These are phyloP conservation scores for Neolamprologus multifasciatus DNA, from an alignment of 2,797 vertebrate genomes.

Conservation along the genomic window DNA sequence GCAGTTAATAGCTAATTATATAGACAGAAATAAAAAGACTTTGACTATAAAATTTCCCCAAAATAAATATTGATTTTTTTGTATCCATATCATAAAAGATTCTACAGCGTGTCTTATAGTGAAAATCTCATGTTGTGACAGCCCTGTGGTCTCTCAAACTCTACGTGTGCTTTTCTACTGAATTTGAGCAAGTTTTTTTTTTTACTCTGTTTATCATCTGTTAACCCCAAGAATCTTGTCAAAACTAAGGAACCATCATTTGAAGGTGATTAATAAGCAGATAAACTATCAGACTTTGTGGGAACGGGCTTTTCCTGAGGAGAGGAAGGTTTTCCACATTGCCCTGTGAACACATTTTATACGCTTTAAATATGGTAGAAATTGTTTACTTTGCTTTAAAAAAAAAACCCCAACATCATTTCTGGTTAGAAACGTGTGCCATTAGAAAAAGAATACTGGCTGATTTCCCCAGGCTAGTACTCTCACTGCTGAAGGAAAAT, in stretches of 20 bases:
- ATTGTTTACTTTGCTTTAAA: neutral
- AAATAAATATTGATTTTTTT: neutral
- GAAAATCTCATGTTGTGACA: neutral
- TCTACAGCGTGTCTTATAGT: neutral
- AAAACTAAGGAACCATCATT: neutral
- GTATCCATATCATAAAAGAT: neutral
- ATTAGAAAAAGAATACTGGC: neutral
- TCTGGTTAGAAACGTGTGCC: neutral
- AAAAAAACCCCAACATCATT: accelerated
- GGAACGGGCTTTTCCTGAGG: neutral
- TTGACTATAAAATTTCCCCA: neutral
- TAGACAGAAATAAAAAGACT: neutral
- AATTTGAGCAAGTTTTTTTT: neutral
- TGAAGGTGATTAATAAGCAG: neutral
- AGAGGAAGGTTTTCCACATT: neutral
- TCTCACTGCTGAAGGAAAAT: neutral
- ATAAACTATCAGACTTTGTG: neutral
- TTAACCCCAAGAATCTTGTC: neutral
- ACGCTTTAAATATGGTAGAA: neutral
- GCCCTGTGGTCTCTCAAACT: neutral
- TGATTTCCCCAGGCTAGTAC: neutral
- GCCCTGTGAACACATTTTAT: neutral
- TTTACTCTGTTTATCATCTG: neutral
- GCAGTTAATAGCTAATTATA: neutral
- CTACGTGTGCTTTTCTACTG: neutral